Evolutionary conservation across 2,797 vertebrate genomes (phyloP).

Genomic region (Sebastes minor): DNA sequence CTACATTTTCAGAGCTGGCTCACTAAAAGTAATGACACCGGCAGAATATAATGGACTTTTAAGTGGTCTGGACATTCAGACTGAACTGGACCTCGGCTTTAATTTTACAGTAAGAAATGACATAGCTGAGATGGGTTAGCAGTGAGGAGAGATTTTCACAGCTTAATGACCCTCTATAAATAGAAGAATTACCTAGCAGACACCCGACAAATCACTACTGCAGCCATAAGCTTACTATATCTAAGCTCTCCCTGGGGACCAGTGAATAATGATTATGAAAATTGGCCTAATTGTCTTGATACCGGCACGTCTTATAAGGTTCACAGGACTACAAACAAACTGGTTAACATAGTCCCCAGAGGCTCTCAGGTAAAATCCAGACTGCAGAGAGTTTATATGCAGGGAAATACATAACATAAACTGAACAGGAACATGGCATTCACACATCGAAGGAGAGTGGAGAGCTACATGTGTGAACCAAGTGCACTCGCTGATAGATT

Average conservation of each 20-base stretch:
- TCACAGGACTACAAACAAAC: constrained; percentile 51
- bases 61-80: constrained; percentile 75
- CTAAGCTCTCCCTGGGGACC: constrained; percentile 46
- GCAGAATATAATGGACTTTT: constrained; percentile 73
- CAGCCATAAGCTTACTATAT: constrained; percentile 33
- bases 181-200: constrained; percentile 64
- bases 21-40: constrained; percentile 63
- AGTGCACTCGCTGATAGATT: constrained; percentile 82
- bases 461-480: constrained; percentile 85
- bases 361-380: constrained; percentile 8
- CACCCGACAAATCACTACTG: constrained; percentile 67
- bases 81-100: constrained; percentile 71
- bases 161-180: constrained; percentile 76
- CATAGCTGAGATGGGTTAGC: constrained; percentile 53
- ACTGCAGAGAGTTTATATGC: background rate
- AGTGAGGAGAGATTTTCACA: constrained; percentile 64
- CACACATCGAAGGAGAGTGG: constrained; percentile 50
- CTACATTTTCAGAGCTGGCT: constrained; percentile 46
- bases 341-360: constrained; percentile 31
- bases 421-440: constrained; percentile 18
- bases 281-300: constrained; percentile 65
- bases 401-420: constrained; percentile 40
- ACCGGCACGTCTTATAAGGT: constrained; percentile 33
- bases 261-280: constrained; percentile 66
- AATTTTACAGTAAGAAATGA: constrained; percentile 75